A percentile compares a stretch with the other conserved stretches of the same genome.
phyloP scores from a whole-genome alignment of 2,797 vertebrate genomes.

The Corythornis leucogaster region DNA sequence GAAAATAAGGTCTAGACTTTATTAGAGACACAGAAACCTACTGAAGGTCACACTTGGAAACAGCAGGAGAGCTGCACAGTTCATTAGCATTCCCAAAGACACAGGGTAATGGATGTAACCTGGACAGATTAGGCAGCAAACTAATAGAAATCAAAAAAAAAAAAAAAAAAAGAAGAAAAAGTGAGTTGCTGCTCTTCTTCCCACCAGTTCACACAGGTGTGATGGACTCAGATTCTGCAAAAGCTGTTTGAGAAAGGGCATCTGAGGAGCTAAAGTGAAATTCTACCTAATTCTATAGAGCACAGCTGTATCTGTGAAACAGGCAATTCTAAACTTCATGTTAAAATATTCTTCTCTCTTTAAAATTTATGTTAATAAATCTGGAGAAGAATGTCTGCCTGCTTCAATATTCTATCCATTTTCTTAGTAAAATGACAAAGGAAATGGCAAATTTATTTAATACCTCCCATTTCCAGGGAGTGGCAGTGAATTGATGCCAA shows the following conservation, averaged over 20 bases:
- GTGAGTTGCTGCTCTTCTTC: neutral
- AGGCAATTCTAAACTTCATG: rapidly evolving
- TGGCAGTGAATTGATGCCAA: neutral
- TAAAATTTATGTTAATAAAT: neutral
- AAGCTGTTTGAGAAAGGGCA: neutral
- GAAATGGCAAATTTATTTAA: neutral
- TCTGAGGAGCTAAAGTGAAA: neutral
- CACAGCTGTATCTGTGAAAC: neutral
- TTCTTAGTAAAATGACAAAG: neutral
- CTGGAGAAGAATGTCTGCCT: neutral
- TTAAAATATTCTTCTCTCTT: neutral
- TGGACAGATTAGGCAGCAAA: neutral
- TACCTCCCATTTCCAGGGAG: neutral
- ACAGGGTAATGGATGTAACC: neutral
- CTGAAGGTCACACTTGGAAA: neutral
- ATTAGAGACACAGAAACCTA: neutral
- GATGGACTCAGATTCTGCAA: neutral
- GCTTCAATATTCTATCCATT: neutral
- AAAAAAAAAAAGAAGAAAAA: neutral
- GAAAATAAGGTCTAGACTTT: neutral
- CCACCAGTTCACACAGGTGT: neutral
- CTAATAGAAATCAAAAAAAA: too few relatives aligned
- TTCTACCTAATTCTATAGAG: neutral
- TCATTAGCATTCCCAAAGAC: neutral
- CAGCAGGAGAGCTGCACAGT: neutral